Base-by-base conservation (phyloP, 1,140 invertebrate species). In the Phymastichus coffea region DNA sequence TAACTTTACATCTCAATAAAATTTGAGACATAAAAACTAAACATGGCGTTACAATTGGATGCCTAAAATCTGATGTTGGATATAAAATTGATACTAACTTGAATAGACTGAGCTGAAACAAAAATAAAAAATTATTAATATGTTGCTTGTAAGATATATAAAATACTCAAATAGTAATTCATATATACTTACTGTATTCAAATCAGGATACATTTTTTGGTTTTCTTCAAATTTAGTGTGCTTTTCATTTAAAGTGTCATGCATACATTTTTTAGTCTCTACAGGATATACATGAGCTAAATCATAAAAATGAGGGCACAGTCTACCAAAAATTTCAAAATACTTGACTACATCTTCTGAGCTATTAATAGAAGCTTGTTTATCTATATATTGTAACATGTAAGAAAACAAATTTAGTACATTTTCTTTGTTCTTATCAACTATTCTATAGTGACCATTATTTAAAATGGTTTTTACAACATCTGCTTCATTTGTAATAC, bases 1-100 rank as follows among this genome's bases (percentile, higher is more conserved):
- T 85, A 23, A 92, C 82, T 64, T 78, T 81, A 61, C 84, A 82
- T 66, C 79, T 79, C 4, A 81, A 76, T 60, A 97, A 77, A 62
- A 95, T 88, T 73, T 95, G 87, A 30, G 86, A 84, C 79, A 95
- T 90, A 67, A 95, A 93, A 38, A 93, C 78, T 48, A 92, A 80
- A 67, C 87, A 85, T 40, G 93, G 93, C 9, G 92, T 94, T 25
- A 88, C 87, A n/a, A 96, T 83, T 2, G 86, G 86, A 83, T 97
- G 94, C 25, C 86, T 80, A 70, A 92, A 94, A 79, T 97, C 94
- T 0, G 93, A 95, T 1, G 92, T 88, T 14, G 93, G 88, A 76
- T 91, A 97, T 28, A 96, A 68, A 14, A 90, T 72, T 14, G 86
- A 85, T 17, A 90, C 82, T 26, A 92, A 65, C 81, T 93, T 92